phyloP scores from a whole-genome alignment of 2,797 vertebrate genomes.

The Syndactyla subalaris region DNA sequence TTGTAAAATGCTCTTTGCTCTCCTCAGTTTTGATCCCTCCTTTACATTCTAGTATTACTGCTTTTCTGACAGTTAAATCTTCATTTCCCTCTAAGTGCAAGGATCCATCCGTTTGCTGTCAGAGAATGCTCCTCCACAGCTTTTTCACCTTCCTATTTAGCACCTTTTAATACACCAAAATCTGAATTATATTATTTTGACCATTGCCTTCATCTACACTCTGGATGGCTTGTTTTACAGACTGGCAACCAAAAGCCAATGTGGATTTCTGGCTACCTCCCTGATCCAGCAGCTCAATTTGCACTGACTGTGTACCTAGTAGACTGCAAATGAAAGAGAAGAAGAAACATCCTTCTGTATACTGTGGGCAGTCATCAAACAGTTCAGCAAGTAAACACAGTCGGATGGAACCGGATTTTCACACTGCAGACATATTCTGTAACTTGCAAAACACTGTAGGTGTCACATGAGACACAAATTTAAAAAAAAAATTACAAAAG shows the following conservation, averaged over 20 bases:
- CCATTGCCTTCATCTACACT: background rate
- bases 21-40: background rate
- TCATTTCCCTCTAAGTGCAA: background rate
- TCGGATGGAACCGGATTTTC: background rate
- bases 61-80: slow-evolving; percentile 6
- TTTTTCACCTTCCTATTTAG: background rate
- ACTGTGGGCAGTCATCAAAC: background rate
- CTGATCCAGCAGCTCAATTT: background rate
- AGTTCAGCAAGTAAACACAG: background rate
- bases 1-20: background rate
- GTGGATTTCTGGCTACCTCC: background rate
- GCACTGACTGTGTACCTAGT: background rate
- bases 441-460: background rate
- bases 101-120: background rate
- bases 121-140: background rate
- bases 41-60: background rate
- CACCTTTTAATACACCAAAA: background rate
- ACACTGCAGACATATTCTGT: background rate
- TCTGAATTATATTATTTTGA: background rate
- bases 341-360: background rate
- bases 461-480: background rate
- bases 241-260: background rate
- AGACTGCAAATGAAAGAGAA: background rate
- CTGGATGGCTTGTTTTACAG: background rate
- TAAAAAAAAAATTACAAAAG: background rate